A percentile compares a stretch with the other conserved stretches of the same genome.
Conservation (phyloP, 2,888 invertebrate genomes). For the Sceliomorpha sp. region DNA sequence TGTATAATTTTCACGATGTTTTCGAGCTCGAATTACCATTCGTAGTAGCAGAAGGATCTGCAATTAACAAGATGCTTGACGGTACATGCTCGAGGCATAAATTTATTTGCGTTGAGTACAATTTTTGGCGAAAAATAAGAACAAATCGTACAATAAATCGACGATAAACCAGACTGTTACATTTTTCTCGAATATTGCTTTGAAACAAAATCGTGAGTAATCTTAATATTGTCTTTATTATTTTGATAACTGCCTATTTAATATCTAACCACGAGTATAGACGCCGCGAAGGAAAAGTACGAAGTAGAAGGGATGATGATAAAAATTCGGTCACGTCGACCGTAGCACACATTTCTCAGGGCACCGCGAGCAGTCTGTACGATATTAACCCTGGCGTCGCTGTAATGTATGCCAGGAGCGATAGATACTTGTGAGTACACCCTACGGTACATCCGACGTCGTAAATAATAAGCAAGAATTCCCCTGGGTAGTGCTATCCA, state of each 20-base stretch:
- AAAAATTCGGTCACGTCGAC: too few relatives aligned
- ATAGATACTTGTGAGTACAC: constrained; percentile 53
- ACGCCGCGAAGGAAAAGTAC: too few relatives aligned
- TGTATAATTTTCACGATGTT: constrained; percentile 60
- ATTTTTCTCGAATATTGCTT: too few relatives aligned
- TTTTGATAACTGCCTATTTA: too few relatives aligned
- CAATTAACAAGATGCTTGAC: constrained; percentile 65
- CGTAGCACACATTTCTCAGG: too few relatives aligned
- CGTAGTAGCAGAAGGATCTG: constrained; percentile 58
- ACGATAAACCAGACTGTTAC: too few relatives aligned
- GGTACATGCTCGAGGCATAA: constrained; percentile 56
- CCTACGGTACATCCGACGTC: constrained; percentile 44
- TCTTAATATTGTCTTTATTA: too few relatives aligned
- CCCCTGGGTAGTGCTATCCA: constrained; percentile 40
- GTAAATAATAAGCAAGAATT: constrained; percentile 48
- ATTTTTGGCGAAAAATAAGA: too few relatives aligned
- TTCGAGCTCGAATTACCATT: constrained; percentile 62
- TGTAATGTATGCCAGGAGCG: constrained; percentile 62
- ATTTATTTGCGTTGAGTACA: constrained; percentile 32
- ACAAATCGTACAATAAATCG: too few relatives aligned
- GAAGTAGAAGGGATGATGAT: too few relatives aligned
- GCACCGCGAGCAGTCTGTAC: constrained; percentile 6
- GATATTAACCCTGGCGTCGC: constrained; percentile 64
- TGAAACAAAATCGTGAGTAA: too few relatives aligned
- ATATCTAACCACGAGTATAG: too few relatives aligned